Conservation (phyloP, 2,888 invertebrate species). For the Heliothis peltigera region DNA sequence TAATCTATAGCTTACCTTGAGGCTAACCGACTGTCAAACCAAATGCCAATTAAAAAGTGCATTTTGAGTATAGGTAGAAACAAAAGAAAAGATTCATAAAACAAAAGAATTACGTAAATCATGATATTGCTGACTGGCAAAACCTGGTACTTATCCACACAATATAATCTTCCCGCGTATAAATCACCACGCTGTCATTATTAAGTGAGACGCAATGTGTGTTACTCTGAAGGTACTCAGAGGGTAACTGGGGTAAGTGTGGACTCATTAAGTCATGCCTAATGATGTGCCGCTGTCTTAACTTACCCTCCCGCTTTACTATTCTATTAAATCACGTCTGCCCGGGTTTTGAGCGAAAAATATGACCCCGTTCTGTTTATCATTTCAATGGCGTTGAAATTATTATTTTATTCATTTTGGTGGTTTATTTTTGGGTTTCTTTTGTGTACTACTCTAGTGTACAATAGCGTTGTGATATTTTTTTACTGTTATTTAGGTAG, state of each 20-base stretch:
- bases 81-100: not conserved
- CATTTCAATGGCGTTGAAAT: constrained; percentile 26
- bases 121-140: not conserved
- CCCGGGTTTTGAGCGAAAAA: constrained; percentile 52
- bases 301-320: constrained; percentile 64
- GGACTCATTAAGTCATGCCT: constrained; percentile 78
- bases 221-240: constrained; percentile 51
- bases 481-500: no score
- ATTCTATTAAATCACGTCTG: constrained; percentile 72
- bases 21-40: no score
- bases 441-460: no score
- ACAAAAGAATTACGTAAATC: not conserved
- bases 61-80: no score
- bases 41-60: no score
- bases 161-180: constrained; percentile 14
- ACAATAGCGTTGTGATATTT: no score
- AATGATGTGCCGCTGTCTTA: constrained; percentile 75
- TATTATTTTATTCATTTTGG: constrained; percentile 23
- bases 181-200: constrained; percentile 43
- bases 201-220: constrained; percentile 52
- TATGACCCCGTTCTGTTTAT: constrained; percentile 40
- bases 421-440: not conserved
- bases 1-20: no score
- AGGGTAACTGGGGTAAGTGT: constrained; percentile 63
- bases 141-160: constrained; percentile 16